Evolutionary conservation across 2,888 invertebrate genomes (phyloP), one percentile per base, ranked within the genome.

Genomic region (Morpho achilles): DNA sequence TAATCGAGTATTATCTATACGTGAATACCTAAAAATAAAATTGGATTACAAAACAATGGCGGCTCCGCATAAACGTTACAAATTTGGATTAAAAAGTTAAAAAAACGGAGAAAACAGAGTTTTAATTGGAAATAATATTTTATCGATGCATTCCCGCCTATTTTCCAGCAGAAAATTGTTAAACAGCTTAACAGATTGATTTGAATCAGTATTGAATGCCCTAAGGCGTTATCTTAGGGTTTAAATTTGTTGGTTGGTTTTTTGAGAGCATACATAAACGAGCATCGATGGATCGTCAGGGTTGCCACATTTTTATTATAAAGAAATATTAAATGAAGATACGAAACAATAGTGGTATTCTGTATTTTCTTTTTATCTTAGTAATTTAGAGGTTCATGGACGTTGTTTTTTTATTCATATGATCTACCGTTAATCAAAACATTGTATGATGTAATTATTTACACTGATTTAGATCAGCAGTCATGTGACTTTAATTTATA

Each of bases 121-220:
- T 79, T 79, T 83, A 86, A 86, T 86, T 86, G 84, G 83, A 82
- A 86, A 84, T 79, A 80, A 84, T 79, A 78, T 78, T 79, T 82
- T 82, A 85, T 83, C 86, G 82, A 80, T 82, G 76, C 72, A 79
- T 83, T 83, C 80, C 79, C 75, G 75, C 68, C 70, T 73, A 77
- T 80, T 78, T 83, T 77, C 72, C 67, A 65, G 69, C 62, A 59
- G 53, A 48, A 60, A 59, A 66, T 60, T 59, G 57, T 47, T 59
- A 58, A 59, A 62, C 52, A 50, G 47, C 44, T 32, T 56, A 62
- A 62, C 9, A 41, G 53, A 56, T 53, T 42, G 41, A 46, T 43
- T 45, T 7, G 48, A 48, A 50, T 44, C 32, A 8, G 53, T 53
- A 59, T 39, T 56, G 54, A 53, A 47, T 48, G 45, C 48, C 56